phyloP scores from a whole-genome alignment of 2,888 invertebrate genomes.

The Therioaphis trifolii region DNA sequence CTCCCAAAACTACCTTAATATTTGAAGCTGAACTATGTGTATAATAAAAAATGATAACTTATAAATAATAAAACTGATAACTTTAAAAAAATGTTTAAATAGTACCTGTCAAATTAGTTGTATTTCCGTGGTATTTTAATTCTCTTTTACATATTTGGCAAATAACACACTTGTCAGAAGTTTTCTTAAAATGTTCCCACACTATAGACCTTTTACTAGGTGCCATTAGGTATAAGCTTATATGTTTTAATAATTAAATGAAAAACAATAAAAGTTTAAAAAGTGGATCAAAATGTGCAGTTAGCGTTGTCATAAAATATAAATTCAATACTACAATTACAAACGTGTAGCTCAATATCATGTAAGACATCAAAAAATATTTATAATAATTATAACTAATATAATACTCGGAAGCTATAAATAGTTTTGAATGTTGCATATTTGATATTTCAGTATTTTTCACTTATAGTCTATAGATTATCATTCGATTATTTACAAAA shows the following conservation, averaged over 20 bases:
- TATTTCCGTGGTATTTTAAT: too few relatives aligned
- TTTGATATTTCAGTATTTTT: too few relatives aligned
- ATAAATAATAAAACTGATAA: slow-evolving; percentile 66
- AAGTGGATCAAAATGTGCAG: slow-evolving; percentile 7
- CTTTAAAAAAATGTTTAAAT: slow-evolving; percentile 65
- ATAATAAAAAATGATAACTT: slow-evolving; percentile 64
- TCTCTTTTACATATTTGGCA: too few relatives aligned
- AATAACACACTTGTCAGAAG: too few relatives aligned
- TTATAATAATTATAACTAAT: background rate
- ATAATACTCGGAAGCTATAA: too few relatives aligned
- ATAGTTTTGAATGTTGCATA: too few relatives aligned
- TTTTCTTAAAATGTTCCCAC: too few relatives aligned
- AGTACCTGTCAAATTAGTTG: too few relatives aligned
- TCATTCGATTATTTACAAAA: too few relatives aligned
- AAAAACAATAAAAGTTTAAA: slow-evolving; percentile 5
- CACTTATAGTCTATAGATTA: too few relatives aligned
- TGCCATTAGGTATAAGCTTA: slow-evolving; percentile 16
- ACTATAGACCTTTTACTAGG: too few relatives aligned
- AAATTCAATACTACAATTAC: slow-evolving; percentile 4
- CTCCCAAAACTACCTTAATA: slow-evolving; percentile 60
- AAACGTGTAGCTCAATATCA: background rate
- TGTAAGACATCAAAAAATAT: background rate
- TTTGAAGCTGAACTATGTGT: slow-evolving; percentile 12
- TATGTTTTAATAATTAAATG: slow-evolving; percentile 2
- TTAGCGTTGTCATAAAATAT: slow-evolving; percentile 4